phyloP scores from a whole-genome alignment of 2,888 invertebrate species.

The Neuroscelio doddi region DNA sequence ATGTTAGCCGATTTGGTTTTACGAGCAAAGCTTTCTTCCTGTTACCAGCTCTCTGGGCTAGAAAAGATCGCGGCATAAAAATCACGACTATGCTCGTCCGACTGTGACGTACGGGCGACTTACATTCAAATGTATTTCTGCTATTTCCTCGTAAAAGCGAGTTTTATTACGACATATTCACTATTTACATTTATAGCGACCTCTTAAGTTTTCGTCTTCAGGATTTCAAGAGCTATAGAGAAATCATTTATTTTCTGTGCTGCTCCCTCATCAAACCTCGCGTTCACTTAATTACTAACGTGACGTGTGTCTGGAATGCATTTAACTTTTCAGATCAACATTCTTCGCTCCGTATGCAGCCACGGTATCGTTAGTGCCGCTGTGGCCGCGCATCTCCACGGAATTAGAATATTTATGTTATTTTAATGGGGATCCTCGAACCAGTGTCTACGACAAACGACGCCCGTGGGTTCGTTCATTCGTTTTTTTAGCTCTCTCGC shows the following conservation, averaged over 20 bases:
- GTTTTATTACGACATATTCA: conserved; percentile 10
- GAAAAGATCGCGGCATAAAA: conserved; percentile 32
- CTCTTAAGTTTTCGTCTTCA: background rate
- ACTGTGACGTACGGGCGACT: conserved; percentile 1
- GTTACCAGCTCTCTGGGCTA: conserved; percentile 8
- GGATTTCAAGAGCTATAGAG: no score
- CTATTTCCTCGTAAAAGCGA: conserved; percentile 17
- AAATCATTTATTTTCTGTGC: no score
- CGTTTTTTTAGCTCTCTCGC: conserved; percentile 24
- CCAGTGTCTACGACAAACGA: conserved; percentile 37
- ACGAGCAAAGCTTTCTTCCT: conserved; percentile 36
- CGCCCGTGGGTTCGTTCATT: conserved; percentile 27
- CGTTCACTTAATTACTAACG: no score
- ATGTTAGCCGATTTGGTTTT: conserved; percentile 51
- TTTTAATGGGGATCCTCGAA: conserved; percentile 38
- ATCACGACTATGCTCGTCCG: conserved; percentile 7
- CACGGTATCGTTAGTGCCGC: conserved; percentile 16
- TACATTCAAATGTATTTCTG: conserved; percentile 27
- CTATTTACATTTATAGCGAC: conserved; percentile 27
- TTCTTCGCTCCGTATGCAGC: background rate
- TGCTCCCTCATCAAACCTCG: no score
- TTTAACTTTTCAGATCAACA: no score
- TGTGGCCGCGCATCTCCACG: conserved; percentile 19
- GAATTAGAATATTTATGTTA: conserved; percentile 42
- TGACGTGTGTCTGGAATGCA: no score